Evolutionary conservation across 2,888 invertebrate species (phyloP).

Genomic region (Rhagonycha fulva): DNA sequence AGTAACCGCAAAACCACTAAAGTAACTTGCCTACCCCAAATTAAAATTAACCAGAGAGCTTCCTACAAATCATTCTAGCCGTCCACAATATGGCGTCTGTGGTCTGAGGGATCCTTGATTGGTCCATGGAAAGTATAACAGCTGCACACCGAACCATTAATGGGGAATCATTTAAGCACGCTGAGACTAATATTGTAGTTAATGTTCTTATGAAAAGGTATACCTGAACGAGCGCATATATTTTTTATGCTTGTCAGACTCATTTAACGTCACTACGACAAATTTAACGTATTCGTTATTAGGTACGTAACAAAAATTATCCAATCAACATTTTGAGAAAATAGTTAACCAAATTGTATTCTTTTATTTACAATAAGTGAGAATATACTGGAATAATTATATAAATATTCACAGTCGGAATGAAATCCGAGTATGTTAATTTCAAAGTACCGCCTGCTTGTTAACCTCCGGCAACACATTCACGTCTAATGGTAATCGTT

Average conservation of each 20-base stretch:
- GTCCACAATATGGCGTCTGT: slow-evolving; percentile 51
- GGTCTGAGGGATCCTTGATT: slow-evolving; percentile 47
- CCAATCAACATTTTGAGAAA: neutral
- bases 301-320: neutral
- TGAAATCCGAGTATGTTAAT: slow-evolving; percentile 25
- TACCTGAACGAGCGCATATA: neutral
- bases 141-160: slow-evolving; percentile 54
- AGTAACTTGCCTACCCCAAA: slow-evolving; percentile 41
- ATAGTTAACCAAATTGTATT: neutral
- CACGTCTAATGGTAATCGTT: slow-evolving; percentile 30
- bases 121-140: slow-evolving; percentile 55
- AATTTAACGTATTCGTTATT: slow-evolving; percentile 19
- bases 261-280: neutral
- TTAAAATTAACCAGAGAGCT: slow-evolving; percentile 40
- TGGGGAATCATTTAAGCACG: slow-evolving; percentile 49
- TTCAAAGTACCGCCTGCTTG: slow-evolving; percentile 24
- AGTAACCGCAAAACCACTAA: slow-evolving; percentile 17
- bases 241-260: neutral
- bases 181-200: slow-evolving; percentile 48
- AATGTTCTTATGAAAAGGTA: slow-evolving; percentile 37
- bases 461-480: slow-evolving; percentile 22
- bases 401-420: neutral
- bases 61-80: slow-evolving; percentile 38
- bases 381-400: neutral
- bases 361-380: neutral